These are phyloP conservation scores for Heliconius melpomene DNA, from an alignment of 1,140 invertebrate species.

Conservation along the genomic window DNA sequence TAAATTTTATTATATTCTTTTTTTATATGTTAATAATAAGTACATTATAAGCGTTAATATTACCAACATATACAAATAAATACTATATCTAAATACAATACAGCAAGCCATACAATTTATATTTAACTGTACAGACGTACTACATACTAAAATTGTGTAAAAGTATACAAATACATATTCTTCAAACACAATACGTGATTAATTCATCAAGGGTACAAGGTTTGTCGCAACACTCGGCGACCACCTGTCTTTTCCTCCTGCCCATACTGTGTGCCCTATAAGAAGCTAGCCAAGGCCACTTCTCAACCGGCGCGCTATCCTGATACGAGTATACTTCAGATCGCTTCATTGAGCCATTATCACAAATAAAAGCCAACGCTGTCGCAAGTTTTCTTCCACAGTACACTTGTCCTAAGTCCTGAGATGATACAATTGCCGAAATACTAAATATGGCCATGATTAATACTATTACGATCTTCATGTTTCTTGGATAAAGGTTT, in stretches of 20 bases:
- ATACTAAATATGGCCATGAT: not conserved
- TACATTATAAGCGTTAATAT: too few relatives aligned
- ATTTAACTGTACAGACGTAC: too few relatives aligned
- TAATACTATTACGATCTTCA: slow-evolving; percentile 28
- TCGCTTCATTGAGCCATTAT: slow-evolving; percentile 37
- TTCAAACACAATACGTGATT: not conserved
- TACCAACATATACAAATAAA: too few relatives aligned
- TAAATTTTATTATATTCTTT: too few relatives aligned
- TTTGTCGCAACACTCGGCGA: slow-evolving; percentile 23
- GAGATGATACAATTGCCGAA: not conserved
- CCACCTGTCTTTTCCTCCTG: too few relatives aligned
- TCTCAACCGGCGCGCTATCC: slow-evolving; percentile 5
- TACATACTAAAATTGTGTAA: too few relatives aligned
- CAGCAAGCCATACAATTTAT: too few relatives aligned
- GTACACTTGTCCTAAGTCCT: slow-evolving; percentile 36
- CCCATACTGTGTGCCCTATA: slow-evolving; percentile 14
- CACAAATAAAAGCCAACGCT: slow-evolving; percentile 34
- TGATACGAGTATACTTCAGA: not conserved
- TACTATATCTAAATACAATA: too few relatives aligned
- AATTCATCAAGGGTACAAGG: slow-evolving; percentile 40
- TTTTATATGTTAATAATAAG: too few relatives aligned
- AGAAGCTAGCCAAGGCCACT: slow-evolving; percentile 38
- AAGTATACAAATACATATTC: too few relatives aligned
- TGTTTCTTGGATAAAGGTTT: slow-evolving; percentile 14
- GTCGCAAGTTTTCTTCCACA: slow-evolving; percentile 40